Evolutionary conservation across 2,113 vertebrate genomes (phyloP).

Genomic region (Acanthisitta chloris): DNA sequence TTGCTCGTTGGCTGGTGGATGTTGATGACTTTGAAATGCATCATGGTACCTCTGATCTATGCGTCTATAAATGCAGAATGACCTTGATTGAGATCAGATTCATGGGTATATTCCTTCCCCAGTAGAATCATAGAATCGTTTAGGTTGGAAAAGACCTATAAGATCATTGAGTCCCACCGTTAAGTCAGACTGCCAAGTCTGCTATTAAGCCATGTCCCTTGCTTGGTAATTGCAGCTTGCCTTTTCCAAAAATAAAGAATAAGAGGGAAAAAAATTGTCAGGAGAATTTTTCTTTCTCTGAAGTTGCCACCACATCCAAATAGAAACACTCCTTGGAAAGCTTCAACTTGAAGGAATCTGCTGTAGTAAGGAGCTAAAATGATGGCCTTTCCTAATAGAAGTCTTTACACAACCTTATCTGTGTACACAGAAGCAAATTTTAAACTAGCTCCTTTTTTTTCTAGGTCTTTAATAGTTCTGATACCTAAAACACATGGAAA

Average conservation of each 20-base stretch:
- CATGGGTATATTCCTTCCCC: not conserved
- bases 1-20: not conserved
- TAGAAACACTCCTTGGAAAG: not conserved
- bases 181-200: not conserved
- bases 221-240: not conserved
- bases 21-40: not conserved
- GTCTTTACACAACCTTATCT: not conserved
- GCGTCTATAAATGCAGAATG: not conserved
- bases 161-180: not conserved
- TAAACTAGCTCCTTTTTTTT: not conserved
- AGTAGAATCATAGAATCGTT: not conserved
- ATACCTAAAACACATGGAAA: not conserved
- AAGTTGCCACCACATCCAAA: not conserved
- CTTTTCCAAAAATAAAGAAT: not conserved
- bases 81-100: not conserved
- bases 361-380: not conserved
- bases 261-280: not conserved
- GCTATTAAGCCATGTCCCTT: not conserved
- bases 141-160: not conserved
- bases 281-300: not conserved
- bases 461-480: not conserved
- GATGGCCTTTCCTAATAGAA: not conserved
- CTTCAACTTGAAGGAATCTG: not conserved
- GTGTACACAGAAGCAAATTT: not conserved
- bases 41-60: not conserved